phyloP scores from a whole-genome alignment of 1,140 invertebrate genomes.

The Drosophila prosaltans region DNA sequence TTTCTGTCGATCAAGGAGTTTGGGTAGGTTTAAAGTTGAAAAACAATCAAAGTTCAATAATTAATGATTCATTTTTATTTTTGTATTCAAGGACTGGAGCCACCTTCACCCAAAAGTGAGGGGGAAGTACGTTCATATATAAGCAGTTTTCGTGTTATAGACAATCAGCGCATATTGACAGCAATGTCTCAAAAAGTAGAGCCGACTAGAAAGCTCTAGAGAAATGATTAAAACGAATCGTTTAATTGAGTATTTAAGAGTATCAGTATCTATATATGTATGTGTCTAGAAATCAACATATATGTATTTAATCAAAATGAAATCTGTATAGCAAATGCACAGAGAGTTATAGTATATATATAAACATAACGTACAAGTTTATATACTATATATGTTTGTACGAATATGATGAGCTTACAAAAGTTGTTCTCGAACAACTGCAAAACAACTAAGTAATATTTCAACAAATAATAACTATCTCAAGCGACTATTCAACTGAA shows the following conservation, averaged over 20 bases:
- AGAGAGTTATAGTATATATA: conserved; percentile 20
- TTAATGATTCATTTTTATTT: conserved; percentile 6
- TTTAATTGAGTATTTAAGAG: conserved; percentile 5
- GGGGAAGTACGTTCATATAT: conserved; percentile 87
- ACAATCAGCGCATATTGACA: conserved; percentile 90
- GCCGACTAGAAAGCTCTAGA: conserved; percentile 83
- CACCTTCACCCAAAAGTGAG: conserved; percentile 88
- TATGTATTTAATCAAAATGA: conserved; percentile 41
- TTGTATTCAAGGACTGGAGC: conserved; percentile 84
- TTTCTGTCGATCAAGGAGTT: conserved; percentile 88
- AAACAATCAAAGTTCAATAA: neutral
- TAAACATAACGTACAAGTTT: conserved; percentile 4
- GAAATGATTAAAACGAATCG: conserved; percentile 21
- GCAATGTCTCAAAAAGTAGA: conserved; percentile 89
- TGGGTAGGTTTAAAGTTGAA: conserved; percentile 84
- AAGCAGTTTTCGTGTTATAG: conserved; percentile 89
- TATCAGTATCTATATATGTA: conserved; percentile 3
- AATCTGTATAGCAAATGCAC: conserved; percentile 47
- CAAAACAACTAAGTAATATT: conserved; percentile 4
- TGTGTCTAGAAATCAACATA: conserved; percentile 2
- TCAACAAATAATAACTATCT: conserved; percentile 40
- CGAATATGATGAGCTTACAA: conserved; percentile 27
- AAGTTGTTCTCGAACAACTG: neutral
- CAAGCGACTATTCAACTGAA: conserved; percentile 52
- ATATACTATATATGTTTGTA: neutral